phyloP scores from a whole-genome alignment of 2,888 invertebrate genomes.

The Tortrix viridana region DNA sequence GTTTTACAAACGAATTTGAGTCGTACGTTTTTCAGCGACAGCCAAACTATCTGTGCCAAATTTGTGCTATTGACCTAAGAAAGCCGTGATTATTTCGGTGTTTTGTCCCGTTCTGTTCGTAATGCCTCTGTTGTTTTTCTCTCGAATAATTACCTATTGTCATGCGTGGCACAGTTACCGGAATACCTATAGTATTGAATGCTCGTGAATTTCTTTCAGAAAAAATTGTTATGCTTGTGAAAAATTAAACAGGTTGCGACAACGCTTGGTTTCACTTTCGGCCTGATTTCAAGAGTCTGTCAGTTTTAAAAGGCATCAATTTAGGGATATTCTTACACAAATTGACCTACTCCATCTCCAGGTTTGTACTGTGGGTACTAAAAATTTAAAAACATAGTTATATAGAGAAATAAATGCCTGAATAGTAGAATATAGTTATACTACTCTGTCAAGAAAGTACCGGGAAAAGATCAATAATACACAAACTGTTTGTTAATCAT shows the following conservation, averaged over 20 bases:
- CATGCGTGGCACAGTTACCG: constrained; percentile 25
- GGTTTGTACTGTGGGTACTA: too few species aligned
- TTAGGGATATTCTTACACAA: too few species aligned
- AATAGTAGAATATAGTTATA: too few species aligned
- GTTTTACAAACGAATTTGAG: too few species aligned
- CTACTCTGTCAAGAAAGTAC: too few species aligned
- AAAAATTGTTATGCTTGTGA: background rate
- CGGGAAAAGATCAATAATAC: too few species aligned
- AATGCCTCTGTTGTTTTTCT: constrained; percentile 16
- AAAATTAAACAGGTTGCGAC: background rate
- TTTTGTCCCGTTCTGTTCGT: constrained; percentile 12
- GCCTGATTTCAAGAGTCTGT: background rate
- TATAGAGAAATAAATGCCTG: too few species aligned
- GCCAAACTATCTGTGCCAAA: constrained; percentile 20
- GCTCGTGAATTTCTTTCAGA: constrained; percentile 8
- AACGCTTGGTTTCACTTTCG: background rate
- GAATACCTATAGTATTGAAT: background rate
- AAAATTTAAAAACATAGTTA: too few species aligned
- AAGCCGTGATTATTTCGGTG: constrained; percentile 24
- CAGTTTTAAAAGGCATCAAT: too few species aligned
- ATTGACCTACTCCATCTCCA: too few species aligned
- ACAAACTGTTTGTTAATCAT: too few species aligned
- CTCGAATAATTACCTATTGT: constrained; percentile 27
- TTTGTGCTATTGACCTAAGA: constrained; percentile 24
- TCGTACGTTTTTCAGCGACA: too few species aligned